phyloP scores from a whole-genome alignment of 2,797 vertebrate genomes.

The Crenuchus spilurus region DNA sequence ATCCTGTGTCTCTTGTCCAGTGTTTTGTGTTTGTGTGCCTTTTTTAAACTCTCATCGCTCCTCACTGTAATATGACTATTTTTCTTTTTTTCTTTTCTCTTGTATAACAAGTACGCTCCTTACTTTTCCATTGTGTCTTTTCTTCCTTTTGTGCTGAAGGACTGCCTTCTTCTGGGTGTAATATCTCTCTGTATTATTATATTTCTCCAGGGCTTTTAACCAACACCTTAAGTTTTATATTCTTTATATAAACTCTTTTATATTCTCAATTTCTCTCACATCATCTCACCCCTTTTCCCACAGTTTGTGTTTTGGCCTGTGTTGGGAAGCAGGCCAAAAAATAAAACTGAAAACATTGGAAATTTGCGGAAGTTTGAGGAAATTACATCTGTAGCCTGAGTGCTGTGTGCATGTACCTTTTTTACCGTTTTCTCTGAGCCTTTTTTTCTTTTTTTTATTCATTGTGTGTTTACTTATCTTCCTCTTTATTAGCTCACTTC shows the following conservation, averaged over 20 bases:
- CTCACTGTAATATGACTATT: neutral
- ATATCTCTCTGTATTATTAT: neutral
- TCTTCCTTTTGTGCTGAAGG: neutral
- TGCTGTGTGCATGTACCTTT: neutral
- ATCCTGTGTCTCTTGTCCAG: conserved; percentile 38
- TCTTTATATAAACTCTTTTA: no score
- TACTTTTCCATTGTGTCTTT: neutral
- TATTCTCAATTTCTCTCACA: neutral
- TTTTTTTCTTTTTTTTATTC: conserved; percentile 14
- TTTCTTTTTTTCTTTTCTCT: neutral
- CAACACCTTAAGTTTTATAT: neutral
- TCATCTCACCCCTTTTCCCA: neutral
- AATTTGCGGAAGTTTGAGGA: neutral
- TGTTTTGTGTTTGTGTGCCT: neutral
- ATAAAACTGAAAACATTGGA: neutral
- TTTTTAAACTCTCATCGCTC: conserved; percentile 10
- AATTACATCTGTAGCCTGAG: neutral
- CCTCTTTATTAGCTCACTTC: conserved; percentile 27
- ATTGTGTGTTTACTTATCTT: conserved; percentile 28
- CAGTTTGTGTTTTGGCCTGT: no score
- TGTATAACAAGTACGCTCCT: neutral
- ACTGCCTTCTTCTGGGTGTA: neutral
- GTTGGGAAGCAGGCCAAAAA: neutral
- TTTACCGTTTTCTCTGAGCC: neutral
- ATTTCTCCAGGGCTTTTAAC: neutral